Base-by-base conservation (phyloP, 2,888 invertebrate species). In the Nezara viridula region DNA sequence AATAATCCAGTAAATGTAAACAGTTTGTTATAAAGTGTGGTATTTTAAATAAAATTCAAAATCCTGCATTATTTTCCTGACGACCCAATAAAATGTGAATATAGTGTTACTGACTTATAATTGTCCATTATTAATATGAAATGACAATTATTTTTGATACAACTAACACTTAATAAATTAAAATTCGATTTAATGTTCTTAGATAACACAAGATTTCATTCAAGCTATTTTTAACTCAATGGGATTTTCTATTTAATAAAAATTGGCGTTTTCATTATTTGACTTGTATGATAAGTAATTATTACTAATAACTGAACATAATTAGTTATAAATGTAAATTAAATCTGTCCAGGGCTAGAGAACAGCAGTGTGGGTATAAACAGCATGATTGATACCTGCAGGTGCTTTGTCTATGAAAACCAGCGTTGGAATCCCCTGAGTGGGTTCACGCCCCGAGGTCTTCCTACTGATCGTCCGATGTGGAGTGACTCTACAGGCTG, bases 381-480 rank as follows among this genome's bases (percentile, higher is more conserved):
- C 92, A 92, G 96, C 9, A 97, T 98, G 96, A 95, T 95, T 27
- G 98, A 98, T 92, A 96, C 96, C 21, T 96, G 97, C 93, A 96
- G 96, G 91, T 97, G 97, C 92, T 96, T 96, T 92, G 96, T 98
- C 27, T 98, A 98, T 92, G 98, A 98, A 93, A 98, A 98, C 92
- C 98, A 98, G 93, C 94, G 98, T 90, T 98, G 98, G 98, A 98
- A 98, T 94, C 98, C 98, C 0, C 94, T 98, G 6, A 96, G 96
- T 90, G 98, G 98, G 9, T 98, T 97, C 92, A 96, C 97, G 2
- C 95, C 97, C 4, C 96, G 97, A 91, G 96, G 97, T 32, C 93
- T 98, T 88, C 97, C 98, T 44, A 97, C 97, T 0, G 97, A 98
- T 92, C 94, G 97, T 40, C 96, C 96, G 92, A 97, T 97, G 95